These are phyloP conservation scores for Masticophis lateralis DNA, from an alignment of 2,797 vertebrate genomes.

Conservation along the genomic window DNA sequence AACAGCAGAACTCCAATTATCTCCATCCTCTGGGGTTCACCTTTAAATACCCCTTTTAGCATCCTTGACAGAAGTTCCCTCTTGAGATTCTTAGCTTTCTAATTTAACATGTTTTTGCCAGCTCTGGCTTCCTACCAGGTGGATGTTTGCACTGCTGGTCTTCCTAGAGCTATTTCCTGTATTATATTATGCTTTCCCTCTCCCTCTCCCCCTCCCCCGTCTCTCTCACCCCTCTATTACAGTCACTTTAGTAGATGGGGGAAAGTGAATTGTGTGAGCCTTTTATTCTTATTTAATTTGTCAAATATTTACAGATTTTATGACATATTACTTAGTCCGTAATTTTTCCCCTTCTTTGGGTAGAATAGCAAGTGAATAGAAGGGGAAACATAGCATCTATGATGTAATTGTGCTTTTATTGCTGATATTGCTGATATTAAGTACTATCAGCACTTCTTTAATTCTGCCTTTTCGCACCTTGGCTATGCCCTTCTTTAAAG, in stretches of 20 bases:
- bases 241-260: neutral
- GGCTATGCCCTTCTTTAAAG: neutral
- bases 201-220: neutral
- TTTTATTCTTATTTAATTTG: neutral
- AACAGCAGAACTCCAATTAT: slow-evolving; percentile 30
- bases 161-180: neutral
- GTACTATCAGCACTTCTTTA: neutral
- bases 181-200: neutral
- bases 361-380: neutral
- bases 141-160: neutral
- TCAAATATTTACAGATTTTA: neutral
- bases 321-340: neutral
- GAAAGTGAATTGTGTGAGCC: neutral
- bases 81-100: neutral
- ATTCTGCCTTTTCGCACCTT: neutral
- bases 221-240: neutral
- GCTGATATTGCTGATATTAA: too few relatives aligned
- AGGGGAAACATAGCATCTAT: neutral
- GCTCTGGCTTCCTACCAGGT: neutral
- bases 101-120: neutral
- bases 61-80: slow-evolving; percentile 1
- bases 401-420: neutral
- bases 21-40: neutral
- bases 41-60: slow-evolving; percentile 24
- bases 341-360: neutral